Percentiles rank a stretch among this genome's conserved stretches.
phyloP scores from a whole-genome alignment of 1,140 invertebrate species.

The Ephestia elutella region DNA sequence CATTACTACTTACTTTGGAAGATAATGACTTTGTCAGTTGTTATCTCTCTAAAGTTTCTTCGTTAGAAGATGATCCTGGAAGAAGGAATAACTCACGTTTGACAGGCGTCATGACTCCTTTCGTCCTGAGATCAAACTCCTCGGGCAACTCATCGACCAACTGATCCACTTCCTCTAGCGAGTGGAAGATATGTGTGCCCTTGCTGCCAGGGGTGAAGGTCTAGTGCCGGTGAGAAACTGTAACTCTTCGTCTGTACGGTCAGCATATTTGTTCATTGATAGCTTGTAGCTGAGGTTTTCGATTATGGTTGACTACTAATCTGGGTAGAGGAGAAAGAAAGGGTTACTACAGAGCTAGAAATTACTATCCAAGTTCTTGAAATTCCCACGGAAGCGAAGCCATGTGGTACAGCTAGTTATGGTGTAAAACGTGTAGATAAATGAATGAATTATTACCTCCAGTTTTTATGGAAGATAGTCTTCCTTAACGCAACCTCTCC shows the following conservation, averaged over 20 bases:
- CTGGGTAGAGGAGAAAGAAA: constrained; percentile 20
- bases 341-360: too few relatives aligned
- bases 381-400: too few relatives aligned
- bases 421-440: too few relatives aligned
- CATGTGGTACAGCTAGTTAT: too few relatives aligned
- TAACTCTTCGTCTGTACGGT: constrained; percentile 37
- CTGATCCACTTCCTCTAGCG: constrained; percentile 37
- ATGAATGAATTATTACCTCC: constrained; percentile 27
- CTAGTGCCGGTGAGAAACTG: constrained; percentile 24
- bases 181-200: constrained; percentile 79
- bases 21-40: too few relatives aligned
- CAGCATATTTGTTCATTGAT: constrained; percentile 46
- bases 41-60: too few relatives aligned
- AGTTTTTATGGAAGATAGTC: constrained; percentile 78
- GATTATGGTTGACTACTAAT: constrained; percentile 33
- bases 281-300: constrained; percentile 43
- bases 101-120: constrained; percentile 91
- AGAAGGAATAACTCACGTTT: too few relatives aligned
- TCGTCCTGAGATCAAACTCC: constrained; percentile 88
- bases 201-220: constrained; percentile 6
- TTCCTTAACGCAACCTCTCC: constrained; percentile 81
- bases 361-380: too few relatives aligned
- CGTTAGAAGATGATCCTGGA: too few relatives aligned
- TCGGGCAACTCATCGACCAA: constrained; percentile 75
- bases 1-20: too few relatives aligned